phyloP scores from a whole-genome alignment of 2,797 vertebrate species.

The Pangasius mekongensis region DNA sequence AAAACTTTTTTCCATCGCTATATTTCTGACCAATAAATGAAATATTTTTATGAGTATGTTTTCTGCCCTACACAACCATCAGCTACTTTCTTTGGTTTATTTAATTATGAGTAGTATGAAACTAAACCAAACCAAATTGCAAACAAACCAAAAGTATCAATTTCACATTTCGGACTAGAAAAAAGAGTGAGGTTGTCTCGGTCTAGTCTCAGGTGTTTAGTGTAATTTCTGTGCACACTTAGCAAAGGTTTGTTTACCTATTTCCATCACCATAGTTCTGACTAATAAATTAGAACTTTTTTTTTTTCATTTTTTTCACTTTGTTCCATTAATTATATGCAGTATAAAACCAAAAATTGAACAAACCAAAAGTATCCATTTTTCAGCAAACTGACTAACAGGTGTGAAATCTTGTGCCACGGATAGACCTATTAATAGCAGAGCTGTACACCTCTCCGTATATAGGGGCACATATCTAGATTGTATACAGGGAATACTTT shows the following conservation, averaged over 20 bases:
- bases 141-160: not conserved
- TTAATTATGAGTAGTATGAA: not conserved
- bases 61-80: not conserved
- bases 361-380: not conserved
- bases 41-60: not conserved
- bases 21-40: not conserved
- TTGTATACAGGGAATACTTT: slow-evolving; percentile 5
- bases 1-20: not conserved
- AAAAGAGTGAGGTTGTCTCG: not conserved
- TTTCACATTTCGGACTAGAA: not conserved
- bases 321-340: not conserved
- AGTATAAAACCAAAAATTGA: not conserved
- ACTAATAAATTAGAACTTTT: not conserved
- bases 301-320: too few relatives aligned
- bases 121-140: not conserved
- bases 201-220: not conserved
- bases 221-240: not conserved
- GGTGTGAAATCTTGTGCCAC: not conserved
- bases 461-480: not conserved
- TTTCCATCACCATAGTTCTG: not conserved
- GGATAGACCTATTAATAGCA: slow-evolving; percentile 8
- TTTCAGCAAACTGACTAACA: slow-evolving; percentile 2
- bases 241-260: not conserved
- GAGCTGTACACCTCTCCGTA: not conserved
- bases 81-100: not conserved